These are phyloP conservation scores for Drosophila nigrodunni DNA, from an alignment of 1,140 invertebrate genomes.

Conservation along the genomic window DNA sequence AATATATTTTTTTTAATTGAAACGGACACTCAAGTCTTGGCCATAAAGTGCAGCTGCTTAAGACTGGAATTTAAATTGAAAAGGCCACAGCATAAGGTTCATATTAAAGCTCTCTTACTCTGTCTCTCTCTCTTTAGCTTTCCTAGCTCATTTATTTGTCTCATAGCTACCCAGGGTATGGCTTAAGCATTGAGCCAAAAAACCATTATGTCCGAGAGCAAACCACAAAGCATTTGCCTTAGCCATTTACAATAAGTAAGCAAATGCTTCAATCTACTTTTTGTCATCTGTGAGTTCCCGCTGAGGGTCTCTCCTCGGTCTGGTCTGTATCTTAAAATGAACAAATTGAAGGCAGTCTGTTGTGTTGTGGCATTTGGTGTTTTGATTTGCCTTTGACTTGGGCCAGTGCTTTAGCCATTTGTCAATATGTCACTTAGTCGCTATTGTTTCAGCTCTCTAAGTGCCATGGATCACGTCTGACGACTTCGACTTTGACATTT, in stretches of 20 bases:
- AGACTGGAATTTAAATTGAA: constrained; percentile 51
- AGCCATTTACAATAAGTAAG: constrained; percentile 19
- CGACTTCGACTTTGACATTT: constrained; percentile 42
- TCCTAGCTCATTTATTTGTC: background rate
- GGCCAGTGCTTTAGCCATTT: constrained; percentile 51
- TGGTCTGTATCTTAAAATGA: background rate
- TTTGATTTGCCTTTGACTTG: constrained; percentile 42
- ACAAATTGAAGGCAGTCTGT: constrained; percentile 38
- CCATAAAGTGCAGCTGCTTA: constrained; percentile 63
- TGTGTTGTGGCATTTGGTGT: constrained; percentile 30
- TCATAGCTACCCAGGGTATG: constrained; percentile 3
- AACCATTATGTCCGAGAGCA: constrained; percentile 21
- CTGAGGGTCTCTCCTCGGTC: background rate
- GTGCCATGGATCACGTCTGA: constrained; percentile 37
- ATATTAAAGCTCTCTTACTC: constrained; percentile 19
- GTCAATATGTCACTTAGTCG: constrained; percentile 73
- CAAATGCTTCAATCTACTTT: constrained; percentile 19
- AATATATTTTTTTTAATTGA: constrained; percentile 45
- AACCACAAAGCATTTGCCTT: constrained; percentile 41
- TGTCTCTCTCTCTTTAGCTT: too few relatives aligned
- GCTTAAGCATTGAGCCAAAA: constrained; percentile 27
- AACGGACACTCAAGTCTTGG: constrained; percentile 11
- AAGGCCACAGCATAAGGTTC: constrained; percentile 23
- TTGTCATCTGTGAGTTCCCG: constrained; percentile 6
- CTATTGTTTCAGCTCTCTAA: constrained; percentile 39